Conservation (phyloP, 2,888 invertebrate species). For the Drosophila limbata region DNA sequence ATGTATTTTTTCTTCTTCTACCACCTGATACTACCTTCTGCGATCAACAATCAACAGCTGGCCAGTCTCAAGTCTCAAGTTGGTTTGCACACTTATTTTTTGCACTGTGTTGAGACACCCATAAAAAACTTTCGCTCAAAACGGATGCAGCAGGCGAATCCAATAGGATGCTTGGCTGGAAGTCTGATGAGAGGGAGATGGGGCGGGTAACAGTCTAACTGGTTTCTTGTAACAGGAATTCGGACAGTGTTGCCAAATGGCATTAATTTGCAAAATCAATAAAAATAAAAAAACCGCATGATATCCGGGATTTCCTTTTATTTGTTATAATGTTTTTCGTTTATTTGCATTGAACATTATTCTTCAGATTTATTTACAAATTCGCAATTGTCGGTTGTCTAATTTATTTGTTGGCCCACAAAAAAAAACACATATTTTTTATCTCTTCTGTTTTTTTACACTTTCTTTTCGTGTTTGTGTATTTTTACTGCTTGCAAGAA, state of each 20-base stretch:
- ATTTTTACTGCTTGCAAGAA: conserved; percentile 62
- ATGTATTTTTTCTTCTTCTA: conserved; percentile 26
- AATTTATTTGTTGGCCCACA: conserved; percentile 75
- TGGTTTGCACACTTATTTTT: conserved; percentile 59
- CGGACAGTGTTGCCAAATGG: conserved; percentile 43
- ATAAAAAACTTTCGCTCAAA: conserved; percentile 77
- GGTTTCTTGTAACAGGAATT: conserved; percentile 75
- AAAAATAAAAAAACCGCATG: conserved; percentile 8
- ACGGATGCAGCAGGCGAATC: conserved; percentile 68
- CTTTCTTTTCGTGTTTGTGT: conserved; percentile 68
- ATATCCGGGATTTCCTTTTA: conserved; percentile 51
- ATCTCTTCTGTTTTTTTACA: conserved; percentile 61
- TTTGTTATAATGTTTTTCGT: conserved; percentile 18
- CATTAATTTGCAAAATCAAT: conserved; percentile 30
- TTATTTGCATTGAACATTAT: conserved; percentile 27
- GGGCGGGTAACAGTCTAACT: conserved; percentile 49
- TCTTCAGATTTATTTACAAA: conserved; percentile 50
- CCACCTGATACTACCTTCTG: conserved; percentile 22
- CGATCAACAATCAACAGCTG: conserved; percentile 63
- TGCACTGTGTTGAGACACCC: conserved; percentile 41
- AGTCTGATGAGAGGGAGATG: background rate
- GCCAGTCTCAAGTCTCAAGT: conserved; percentile 44
- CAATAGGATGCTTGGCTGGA: conserved; percentile 30
- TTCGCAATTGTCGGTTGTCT: conserved; percentile 48
- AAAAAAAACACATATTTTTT: conserved; percentile 53